A percentile compares a stretch with the other conserved stretches of the same genome.
Evolutionary conservation across 2,888 invertebrate species (phyloP).

Genomic region (Agapostemon virescens): DNA sequence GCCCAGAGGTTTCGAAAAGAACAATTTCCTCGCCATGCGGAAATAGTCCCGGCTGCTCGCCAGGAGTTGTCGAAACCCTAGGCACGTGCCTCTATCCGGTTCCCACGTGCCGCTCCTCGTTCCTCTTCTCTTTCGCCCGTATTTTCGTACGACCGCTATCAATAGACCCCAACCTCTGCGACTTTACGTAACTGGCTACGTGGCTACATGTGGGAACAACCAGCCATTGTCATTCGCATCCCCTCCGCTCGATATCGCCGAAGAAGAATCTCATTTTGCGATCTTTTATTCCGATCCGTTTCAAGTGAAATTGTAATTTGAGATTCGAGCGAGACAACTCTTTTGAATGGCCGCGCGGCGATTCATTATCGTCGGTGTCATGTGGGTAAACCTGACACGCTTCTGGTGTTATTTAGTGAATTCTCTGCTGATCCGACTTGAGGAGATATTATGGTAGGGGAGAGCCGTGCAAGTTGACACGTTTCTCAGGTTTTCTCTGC

Average conservation of each 20-base stretch:
- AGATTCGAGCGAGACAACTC: not conserved
- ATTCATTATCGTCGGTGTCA: not conserved
- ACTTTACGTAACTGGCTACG: constrained; percentile 51
- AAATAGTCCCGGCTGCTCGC: constrained; percentile 74
- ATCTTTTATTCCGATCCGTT: not conserved
- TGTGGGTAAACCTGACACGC: not conserved
- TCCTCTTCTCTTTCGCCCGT: constrained; percentile 54
- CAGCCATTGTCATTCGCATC: constrained; percentile 40
- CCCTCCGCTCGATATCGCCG: constrained; percentile 4
- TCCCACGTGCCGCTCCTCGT: constrained; percentile 59
- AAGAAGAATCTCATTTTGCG: not conserved
- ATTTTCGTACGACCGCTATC: constrained; percentile 66
- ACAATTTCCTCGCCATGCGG: constrained; percentile 76
- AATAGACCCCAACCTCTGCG: constrained; percentile 55
- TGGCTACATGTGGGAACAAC: constrained; percentile 47
- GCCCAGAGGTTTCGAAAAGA: constrained; percentile 52
- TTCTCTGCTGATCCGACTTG: not conserved
- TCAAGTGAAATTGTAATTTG: constrained; percentile 28
- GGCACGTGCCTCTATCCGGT: constrained; percentile 73
- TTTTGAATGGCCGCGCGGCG: not conserved
- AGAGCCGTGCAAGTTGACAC: not conserved
- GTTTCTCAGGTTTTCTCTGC: not conserved
- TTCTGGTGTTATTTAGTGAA: not conserved
- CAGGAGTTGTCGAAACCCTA: constrained; percentile 71
- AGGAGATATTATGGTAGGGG: not conserved